Percentiles rank a stretch among this genome's conserved stretches.
Conservation (phyloP, 2,888 invertebrate genomes). For the Nudaria mundana region DNA sequence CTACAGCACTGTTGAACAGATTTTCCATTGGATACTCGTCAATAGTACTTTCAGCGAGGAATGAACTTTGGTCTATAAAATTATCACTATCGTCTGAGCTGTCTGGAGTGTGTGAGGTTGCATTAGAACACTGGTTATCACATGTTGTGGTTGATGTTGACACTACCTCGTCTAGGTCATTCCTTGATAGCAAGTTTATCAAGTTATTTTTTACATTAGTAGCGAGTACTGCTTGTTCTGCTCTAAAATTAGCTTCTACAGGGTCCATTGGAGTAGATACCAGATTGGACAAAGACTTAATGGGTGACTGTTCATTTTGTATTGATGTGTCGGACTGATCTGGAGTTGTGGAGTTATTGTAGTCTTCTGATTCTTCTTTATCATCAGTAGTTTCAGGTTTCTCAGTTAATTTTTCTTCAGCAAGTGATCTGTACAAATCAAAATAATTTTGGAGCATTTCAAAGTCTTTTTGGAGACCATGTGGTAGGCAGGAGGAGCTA, state of each 20-base stretch:
- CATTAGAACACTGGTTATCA: constrained; percentile 55
- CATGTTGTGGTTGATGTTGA: constrained; percentile 56
- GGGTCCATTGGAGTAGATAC: constrained; percentile 79
- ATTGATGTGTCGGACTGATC: constrained; percentile 56
- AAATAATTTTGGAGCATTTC: constrained; percentile 75
- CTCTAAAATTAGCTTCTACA: constrained; percentile 47
- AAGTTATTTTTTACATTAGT: constrained; percentile 69
- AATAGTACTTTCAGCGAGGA: constrained; percentile 72
- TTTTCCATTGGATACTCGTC: constrained; percentile 78
- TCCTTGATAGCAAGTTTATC: constrained; percentile 67
- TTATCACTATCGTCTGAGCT: constrained; percentile 75
- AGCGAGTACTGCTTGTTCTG: constrained; percentile 45
- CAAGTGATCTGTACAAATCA: constrained; percentile 66
- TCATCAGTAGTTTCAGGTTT: constrained; percentile 45
- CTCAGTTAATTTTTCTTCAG: constrained; percentile 61
- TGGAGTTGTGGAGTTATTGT: constrained; percentile 57
- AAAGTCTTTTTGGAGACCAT: constrained; percentile 60
- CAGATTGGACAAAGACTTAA: constrained; percentile 83
- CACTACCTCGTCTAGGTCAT: constrained; percentile 57
- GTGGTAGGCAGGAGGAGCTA: constrained; percentile 21
- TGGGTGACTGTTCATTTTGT: constrained; percentile 79
- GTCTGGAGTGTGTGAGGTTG: constrained; percentile 60
- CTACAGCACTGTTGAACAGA: constrained; percentile 73
- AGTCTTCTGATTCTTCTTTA: constrained; percentile 55
- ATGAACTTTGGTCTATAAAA: constrained; percentile 74